Percentiles rank a stretch among this genome's conserved stretches.
These are phyloP conservation scores for Drosophila cognata DNA, from an alignment of 2,888 invertebrate genomes.

Conservation along the genomic window DNA sequence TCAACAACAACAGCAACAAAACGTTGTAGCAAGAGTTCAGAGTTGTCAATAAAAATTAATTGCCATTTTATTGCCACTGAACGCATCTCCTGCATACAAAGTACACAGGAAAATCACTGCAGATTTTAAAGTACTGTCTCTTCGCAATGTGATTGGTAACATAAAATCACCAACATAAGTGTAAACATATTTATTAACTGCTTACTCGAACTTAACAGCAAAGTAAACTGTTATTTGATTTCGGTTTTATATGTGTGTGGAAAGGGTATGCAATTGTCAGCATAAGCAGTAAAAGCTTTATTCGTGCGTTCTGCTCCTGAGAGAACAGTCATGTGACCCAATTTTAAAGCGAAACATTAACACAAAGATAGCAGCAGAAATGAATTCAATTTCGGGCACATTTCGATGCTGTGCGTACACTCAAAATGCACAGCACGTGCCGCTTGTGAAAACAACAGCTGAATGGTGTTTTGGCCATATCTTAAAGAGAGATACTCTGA, in stretches of 20 bases:
- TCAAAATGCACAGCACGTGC: slow-evolving; percentile 49
- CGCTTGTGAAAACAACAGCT: slow-evolving; percentile 18
- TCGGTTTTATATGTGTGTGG: neutral
- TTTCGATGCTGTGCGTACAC: slow-evolving; percentile 43
- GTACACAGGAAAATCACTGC: slow-evolving; percentile 30
- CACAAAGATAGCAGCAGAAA: slow-evolving; percentile 44
- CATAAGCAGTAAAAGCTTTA: neutral
- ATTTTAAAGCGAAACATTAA: slow-evolving; percentile 40
- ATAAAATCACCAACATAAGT: neutral
- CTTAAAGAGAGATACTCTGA: neutral
- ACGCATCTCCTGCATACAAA: slow-evolving; percentile 72
- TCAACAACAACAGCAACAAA: slow-evolving; percentile 72
- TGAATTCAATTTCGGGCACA: slow-evolving; percentile 59
- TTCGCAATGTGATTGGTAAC: slow-evolving; percentile 21
- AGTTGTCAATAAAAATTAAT: slow-evolving; percentile 84
- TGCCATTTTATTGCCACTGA: slow-evolving; percentile 82
- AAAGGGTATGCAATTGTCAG: slow-evolving; percentile 19
- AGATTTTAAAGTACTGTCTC: slow-evolving; percentile 3
- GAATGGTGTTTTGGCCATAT: slow-evolving; percentile 1
- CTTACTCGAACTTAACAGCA: neutral
- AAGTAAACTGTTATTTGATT: neutral
- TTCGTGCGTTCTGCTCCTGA: slow-evolving; percentile 5
- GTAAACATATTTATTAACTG: neutral
- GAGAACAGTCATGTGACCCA: slow-evolving; percentile 60
- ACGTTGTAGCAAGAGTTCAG: slow-evolving; percentile 70